phyloP scores from a whole-genome alignment of 2,797 vertebrate species.

The Holocentrus rufus region DNA sequence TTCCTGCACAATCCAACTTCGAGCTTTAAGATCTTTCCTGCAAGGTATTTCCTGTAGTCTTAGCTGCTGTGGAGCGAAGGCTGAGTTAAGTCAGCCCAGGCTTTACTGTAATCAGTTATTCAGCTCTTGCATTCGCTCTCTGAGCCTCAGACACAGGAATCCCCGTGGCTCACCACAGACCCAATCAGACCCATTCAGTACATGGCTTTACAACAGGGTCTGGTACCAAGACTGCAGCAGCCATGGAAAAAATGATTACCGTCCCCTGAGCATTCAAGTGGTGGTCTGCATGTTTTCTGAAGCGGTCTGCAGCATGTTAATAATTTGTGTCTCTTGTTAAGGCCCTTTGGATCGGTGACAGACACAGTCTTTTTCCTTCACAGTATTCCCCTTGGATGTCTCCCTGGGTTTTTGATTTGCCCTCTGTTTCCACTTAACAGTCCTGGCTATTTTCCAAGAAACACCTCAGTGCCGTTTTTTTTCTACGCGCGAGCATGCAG shows the following conservation, averaged over 20 bases:
- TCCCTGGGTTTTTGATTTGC: conserved; percentile 70
- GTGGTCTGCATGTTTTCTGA: conserved; percentile 42
- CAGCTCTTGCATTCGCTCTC: conserved; percentile 59
- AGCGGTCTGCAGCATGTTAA: conserved; percentile 45
- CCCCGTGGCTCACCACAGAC: conserved; percentile 57
- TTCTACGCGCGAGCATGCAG: conserved; percentile 27
- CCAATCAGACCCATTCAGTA: conserved; percentile 60
- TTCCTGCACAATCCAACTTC: conserved; percentile 33
- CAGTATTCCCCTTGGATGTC: conserved; percentile 63
- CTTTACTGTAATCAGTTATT: conserved; percentile 67
- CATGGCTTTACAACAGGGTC: conserved; percentile 31
- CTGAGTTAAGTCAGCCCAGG: conserved; percentile 49
- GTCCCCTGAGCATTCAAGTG: conserved; percentile 32
- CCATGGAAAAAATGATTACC: conserved; percentile 41
- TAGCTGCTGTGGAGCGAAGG: conserved; percentile 26
- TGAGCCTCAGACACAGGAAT: conserved; percentile 60
- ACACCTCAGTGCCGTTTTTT: conserved; percentile 67
- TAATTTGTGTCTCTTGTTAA: conserved; percentile 51
- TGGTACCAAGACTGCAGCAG: conserved; percentile 35
- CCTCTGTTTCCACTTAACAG: conserved; percentile 80
- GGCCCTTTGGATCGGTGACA: conserved; percentile 53
- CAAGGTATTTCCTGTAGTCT: conserved; percentile 43
- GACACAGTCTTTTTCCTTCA: conserved; percentile 50
- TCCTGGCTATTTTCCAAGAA: conserved; percentile 74
- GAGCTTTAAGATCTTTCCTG: conserved; percentile 40